A percentile compares a stretch with the other conserved stretches of the same genome.
These are phyloP conservation scores for Deilephila elpenor DNA, from an alignment of 2,888 invertebrate genomes.

Conservation along the genomic window DNA sequence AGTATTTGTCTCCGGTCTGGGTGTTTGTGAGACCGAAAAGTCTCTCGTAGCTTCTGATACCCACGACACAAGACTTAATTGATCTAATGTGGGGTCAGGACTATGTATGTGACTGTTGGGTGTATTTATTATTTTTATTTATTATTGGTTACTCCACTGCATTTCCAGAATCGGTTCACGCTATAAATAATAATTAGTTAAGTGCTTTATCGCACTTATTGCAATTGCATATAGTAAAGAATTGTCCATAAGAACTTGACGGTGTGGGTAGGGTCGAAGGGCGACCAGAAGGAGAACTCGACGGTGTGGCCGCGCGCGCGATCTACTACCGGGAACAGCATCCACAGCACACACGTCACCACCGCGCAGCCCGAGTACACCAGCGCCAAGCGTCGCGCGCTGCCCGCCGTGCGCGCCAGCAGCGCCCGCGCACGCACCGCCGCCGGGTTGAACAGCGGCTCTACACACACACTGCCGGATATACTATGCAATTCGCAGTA, in stretches of 20 bases:
- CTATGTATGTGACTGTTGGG: too few relatives aligned
- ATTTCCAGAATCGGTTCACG: too few relatives aligned
- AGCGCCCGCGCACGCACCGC: conserved; percentile 26
- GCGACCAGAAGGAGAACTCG: conserved; percentile 54
- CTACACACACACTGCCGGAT: conserved; percentile 32
- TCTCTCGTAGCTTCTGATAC: too few relatives aligned
- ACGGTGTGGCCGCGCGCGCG: conserved; percentile 47
- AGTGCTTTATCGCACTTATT: too few relatives aligned
- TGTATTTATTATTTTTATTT: too few relatives aligned
- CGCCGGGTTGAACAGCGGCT: conserved; percentile 43
- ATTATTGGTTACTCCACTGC: too few relatives aligned
- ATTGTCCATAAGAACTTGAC: not conserved
- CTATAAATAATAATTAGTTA: too few relatives aligned
- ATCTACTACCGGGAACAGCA: conserved; percentile 51
- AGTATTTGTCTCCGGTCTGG: too few relatives aligned
- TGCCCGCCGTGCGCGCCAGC: conserved; percentile 41
- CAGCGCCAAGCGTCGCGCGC: conserved; percentile 44
- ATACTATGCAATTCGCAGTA: not conserved
- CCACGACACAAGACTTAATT: too few relatives aligned
- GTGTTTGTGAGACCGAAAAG: too few relatives aligned
- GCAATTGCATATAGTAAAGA: not conserved
- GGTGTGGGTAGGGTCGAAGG: conserved; percentile 41
- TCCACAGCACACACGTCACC: conserved; percentile 64
- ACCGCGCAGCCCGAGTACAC: conserved; percentile 56
- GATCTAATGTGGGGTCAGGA: too few relatives aligned